Evolutionary conservation across 2,113 vertebrate genomes (phyloP).

Genomic region (Clarias macrocephalus): DNA sequence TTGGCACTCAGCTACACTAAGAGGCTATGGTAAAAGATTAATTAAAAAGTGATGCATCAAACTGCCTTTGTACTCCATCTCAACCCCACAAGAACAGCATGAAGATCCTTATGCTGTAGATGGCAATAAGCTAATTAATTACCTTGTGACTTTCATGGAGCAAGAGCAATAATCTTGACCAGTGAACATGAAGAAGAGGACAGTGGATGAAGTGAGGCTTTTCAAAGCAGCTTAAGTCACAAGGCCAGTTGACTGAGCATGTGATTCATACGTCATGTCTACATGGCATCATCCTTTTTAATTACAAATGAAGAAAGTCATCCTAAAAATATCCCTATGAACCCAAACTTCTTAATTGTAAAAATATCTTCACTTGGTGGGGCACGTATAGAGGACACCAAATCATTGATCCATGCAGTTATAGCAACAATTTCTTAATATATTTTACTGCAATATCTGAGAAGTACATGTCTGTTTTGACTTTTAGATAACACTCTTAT

Average conservation of each 20-base stretch:
- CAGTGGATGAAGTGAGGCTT: slow-evolving; percentile 40
- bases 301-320: slow-evolving; percentile 20
- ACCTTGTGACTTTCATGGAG: slow-evolving; percentile 42
- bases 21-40: not conserved
- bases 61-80: slow-evolving; percentile 10
- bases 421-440: not conserved
- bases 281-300: slow-evolving; percentile 30
- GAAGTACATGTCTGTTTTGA: not conserved
- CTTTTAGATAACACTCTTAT: not conserved
- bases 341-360: not conserved
- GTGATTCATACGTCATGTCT: slow-evolving; percentile 34
- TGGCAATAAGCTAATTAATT: slow-evolving; percentile 33
- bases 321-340: not conserved
- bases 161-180: slow-evolving; percentile 41
- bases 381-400: not conserved
- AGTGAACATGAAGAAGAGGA: slow-evolving; percentile 45
- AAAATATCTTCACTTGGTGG: not conserved
- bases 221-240: slow-evolving; percentile 41
- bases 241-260: slow-evolving; percentile 44
- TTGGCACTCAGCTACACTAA: not conserved
- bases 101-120: slow-evolving; percentile 28
- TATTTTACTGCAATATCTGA: not conserved
- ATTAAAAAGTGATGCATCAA: not conserved
- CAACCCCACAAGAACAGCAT: not conserved
- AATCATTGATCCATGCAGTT: not conserved